Evolutionary conservation across 2,113 vertebrate genomes (phyloP).

Genomic region (Fregetta grallaria): DNA sequence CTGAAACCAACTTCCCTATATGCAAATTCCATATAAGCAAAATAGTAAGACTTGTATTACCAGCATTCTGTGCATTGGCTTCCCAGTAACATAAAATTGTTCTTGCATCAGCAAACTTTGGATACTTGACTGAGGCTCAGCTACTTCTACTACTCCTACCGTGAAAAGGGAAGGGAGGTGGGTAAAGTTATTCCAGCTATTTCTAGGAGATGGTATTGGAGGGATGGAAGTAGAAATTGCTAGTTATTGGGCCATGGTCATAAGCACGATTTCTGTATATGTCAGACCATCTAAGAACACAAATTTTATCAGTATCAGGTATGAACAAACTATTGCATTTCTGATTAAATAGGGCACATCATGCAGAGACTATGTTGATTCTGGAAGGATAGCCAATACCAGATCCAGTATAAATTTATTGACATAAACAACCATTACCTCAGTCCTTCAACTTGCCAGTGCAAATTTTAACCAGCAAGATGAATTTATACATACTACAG

Average conservation of each 20-base stretch:
- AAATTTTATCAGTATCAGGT: not conserved
- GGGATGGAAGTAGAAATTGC: not conserved
- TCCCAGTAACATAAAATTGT: not conserved
- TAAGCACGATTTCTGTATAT: not conserved
- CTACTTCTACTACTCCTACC: not conserved
- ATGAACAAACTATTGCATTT: not conserved
- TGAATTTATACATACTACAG: not conserved
- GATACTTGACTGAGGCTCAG: not conserved
- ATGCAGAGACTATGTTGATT: not conserved
- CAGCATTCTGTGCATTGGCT: not conserved
- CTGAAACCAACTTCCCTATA: not conserved
- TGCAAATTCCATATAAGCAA: not conserved
- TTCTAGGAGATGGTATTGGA: not conserved
- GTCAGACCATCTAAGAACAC: not conserved
- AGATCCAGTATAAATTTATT: not conserved
- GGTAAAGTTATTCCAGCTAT: not conserved
- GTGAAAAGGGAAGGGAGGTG: not conserved
- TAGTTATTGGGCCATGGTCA: not conserved
- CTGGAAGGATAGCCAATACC: not conserved
- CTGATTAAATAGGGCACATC: not conserved
- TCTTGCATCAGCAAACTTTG: not conserved
- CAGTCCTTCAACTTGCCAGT: not conserved
- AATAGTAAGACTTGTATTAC: not conserved
- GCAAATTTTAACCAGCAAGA: not conserved
- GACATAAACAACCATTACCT: not conserved